These are phyloP conservation scores for Polydrusus tereticollis DNA, from an alignment of 2,888 invertebrate species.

Conservation along the genomic window DNA sequence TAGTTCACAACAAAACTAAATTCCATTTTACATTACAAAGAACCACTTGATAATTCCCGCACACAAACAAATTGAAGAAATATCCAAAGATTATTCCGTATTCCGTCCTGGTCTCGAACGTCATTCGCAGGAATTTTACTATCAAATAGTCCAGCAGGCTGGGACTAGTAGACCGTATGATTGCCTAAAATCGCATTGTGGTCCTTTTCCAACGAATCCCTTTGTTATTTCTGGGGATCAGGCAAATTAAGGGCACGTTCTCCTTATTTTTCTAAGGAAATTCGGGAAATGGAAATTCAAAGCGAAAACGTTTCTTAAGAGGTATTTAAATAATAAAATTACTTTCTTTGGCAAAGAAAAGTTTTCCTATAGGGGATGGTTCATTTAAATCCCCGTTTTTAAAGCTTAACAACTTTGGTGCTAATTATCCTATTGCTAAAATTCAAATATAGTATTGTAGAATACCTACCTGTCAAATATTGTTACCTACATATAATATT, in stretches of 20 bases:
- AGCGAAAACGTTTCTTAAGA: background rate
- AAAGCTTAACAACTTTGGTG: too few species aligned
- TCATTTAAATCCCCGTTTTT: too few species aligned
- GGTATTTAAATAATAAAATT: too few species aligned
- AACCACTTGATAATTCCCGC: background rate
- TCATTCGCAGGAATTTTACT: conserved; percentile 69
- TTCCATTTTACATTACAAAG: too few species aligned
- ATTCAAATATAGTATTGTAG: too few species aligned
- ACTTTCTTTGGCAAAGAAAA: too few species aligned
- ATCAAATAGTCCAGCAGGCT: conserved; percentile 65
- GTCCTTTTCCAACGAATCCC: conserved; percentile 52
- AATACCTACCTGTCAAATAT: too few species aligned
- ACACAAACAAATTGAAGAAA: conserved; percentile 4
- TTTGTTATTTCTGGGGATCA: conserved; percentile 48
- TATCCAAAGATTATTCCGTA: conserved; percentile 43
- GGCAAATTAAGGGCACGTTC: conserved; percentile 48
- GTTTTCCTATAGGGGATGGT: too few species aligned
- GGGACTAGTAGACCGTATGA: conserved; percentile 65
- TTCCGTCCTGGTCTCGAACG: conserved; percentile 56
- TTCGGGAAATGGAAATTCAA: conserved; percentile 14
- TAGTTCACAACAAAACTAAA: too few species aligned
- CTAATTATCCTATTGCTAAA: too few species aligned
- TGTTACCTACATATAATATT: too few species aligned
- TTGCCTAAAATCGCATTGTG: conserved; percentile 65
- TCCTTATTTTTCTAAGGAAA: conserved; percentile 46